phyloP scores from a whole-genome alignment of 1,140 invertebrate genomes.

The Zelostemma sp. region DNA sequence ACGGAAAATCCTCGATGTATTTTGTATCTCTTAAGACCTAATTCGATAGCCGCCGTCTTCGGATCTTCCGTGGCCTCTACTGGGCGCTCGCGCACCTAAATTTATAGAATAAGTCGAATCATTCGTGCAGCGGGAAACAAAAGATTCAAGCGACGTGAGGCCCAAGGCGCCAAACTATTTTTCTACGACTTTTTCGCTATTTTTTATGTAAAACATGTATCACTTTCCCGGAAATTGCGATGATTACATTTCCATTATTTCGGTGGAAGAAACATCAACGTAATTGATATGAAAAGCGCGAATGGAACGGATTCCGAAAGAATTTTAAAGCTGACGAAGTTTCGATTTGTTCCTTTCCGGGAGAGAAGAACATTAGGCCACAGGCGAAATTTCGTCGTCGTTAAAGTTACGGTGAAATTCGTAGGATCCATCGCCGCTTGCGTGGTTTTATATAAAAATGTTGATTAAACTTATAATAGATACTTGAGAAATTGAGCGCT shows the following conservation, averaged over 20 bases:
- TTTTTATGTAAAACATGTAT: too few relatives aligned
- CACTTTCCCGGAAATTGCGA: neutral
- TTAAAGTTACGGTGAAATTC: neutral
- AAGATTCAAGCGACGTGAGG: too few relatives aligned
- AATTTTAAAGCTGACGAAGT: too few relatives aligned
- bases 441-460: neutral
- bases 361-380: neutral
- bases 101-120: neutral
- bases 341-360: neutral
- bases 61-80: too few relatives aligned
- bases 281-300: neutral
- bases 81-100: too few relatives aligned
- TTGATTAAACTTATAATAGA: neutral
- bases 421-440: neutral
- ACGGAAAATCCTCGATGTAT: constrained; percentile 1
- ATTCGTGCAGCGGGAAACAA: too few relatives aligned
- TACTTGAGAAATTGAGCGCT: neutral
- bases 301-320: neutral
- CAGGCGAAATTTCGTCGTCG: neutral
- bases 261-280: neutral
- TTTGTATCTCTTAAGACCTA: neutral
- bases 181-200: too few relatives aligned
- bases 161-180: too few relatives aligned
- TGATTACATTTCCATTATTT: neutral
- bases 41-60: neutral